Percentiles rank a stretch among this genome's conserved stretches.
These are phyloP conservation scores for Dynastes grantii DNA, from an alignment of 2,888 invertebrate species.

Conservation along the genomic window DNA sequence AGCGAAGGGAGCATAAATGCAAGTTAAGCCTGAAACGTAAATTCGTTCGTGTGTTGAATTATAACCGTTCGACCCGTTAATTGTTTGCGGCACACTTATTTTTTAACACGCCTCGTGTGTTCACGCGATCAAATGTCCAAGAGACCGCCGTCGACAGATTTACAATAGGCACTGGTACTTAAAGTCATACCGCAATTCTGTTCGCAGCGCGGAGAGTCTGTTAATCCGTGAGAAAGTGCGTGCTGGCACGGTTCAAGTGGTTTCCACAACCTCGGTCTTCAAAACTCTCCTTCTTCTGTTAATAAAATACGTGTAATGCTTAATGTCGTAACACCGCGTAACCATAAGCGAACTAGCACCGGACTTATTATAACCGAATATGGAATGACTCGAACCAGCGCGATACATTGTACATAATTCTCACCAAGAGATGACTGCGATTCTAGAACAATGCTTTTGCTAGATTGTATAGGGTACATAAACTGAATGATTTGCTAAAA, in stretches of 20 bases:
- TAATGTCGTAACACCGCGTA: constrained; percentile 15
- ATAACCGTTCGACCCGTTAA: constrained; percentile 16
- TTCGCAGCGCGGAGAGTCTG: background rate
- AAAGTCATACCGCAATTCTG: constrained; percentile 7
- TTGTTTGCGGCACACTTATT: constrained; percentile 28
- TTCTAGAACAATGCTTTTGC: no score
- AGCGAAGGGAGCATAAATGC: no score
- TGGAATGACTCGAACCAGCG: background rate
- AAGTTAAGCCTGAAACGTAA: background rate
- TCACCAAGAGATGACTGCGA: background rate
- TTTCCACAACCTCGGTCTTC: constrained; percentile 11
- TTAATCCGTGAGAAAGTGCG: constrained; percentile 31
- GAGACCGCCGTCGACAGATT: background rate
- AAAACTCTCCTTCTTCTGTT: constrained; percentile 2
- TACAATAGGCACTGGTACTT: constrained; percentile 19
- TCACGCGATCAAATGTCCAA: background rate
- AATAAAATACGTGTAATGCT: constrained; percentile 1
- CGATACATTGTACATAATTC: constrained; percentile 1
- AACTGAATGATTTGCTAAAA: no score
- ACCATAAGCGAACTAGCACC: constrained; percentile 9
- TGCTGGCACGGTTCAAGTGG: constrained; percentile 12
- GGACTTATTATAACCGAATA: constrained; percentile 15
- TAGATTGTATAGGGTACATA: no score
- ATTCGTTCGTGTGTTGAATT: constrained; percentile 14
- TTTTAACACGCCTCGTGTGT: constrained; percentile 3